Base-by-base conservation (phyloP, 2,888 invertebrate genomes). In the Xylocampa areola region DNA sequence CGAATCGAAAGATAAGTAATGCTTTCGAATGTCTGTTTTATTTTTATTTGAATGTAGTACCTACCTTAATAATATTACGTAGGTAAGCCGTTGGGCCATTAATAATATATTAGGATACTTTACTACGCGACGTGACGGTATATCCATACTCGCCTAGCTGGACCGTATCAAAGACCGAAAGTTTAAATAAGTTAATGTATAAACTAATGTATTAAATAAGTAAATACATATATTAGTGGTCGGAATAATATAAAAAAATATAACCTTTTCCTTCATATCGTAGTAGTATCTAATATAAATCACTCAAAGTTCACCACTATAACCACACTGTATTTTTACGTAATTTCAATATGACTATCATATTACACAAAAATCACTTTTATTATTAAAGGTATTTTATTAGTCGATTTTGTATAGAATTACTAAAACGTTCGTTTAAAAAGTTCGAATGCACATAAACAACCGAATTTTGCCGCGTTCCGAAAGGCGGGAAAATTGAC, bases 401-500 rank as follows among this genome's bases (percentile, higher is more conserved):
- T 62, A 39, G 13, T 39, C 23, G 30, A 55, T 47, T 39, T 19
- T 33, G 1, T 17, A 7, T 7, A 16, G 39, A 36, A 3, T 21
- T 40, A 54, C 7, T 47, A 50, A 43, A 55, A 23, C 55, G 45
- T 62, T 58, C 39, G 39, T 44, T 54, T 30, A 30, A 14, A 54
- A 47, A 19, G n/a, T 21, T 16, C 1, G 4, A 51, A 10, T 14
- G n/a, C 16, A 33, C 68, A 59, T 53, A 67, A 39, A 55, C 58
- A 68, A 59, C 19, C 48, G 23, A 59, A 49, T 30, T 62, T 60
- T 47, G 36, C 14, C 44, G 58, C 60, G 36, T 39, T 48, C 19
- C 45, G 4, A 57, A 55, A 47, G 70, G 77, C 80, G 75, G 76
- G 79, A 82, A 82, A 76, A 68, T 60, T 77, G 60, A 68, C 85